Evolutionary conservation across 2,113 vertebrate genomes (phyloP).

Genomic region (Perca schrenkii): DNA sequence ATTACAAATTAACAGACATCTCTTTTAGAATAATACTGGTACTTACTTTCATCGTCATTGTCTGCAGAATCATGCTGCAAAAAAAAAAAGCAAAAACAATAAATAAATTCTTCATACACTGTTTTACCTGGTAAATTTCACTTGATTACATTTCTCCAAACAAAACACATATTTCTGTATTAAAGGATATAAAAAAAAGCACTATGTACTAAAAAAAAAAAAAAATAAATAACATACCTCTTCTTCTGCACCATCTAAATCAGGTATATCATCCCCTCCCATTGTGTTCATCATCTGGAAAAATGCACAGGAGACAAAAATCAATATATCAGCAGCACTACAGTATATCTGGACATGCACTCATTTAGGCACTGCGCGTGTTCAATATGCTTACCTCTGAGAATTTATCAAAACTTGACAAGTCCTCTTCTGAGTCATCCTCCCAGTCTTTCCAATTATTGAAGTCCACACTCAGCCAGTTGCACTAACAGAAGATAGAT

Average conservation of each 20-base stretch:
- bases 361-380: background rate
- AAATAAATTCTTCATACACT: background rate
- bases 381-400: conserved; percentile 88
- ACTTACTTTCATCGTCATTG: conserved; percentile 96
- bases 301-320: conserved; percentile 22
- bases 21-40: background rate
- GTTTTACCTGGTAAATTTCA: background rate
- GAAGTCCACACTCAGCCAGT: conserved; percentile 99
- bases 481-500: conserved; percentile 83
- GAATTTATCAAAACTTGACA: conserved; percentile 97
- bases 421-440: conserved; percentile 96
- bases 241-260: conserved; percentile 95
- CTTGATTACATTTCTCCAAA: background rate
- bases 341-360: background rate
- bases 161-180: background rate
- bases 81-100: conserved; percentile 49
- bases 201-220: background rate
- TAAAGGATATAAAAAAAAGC: background rate
- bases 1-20: background rate
- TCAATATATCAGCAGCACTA: conserved; percentile 1
- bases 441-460: conserved; percentile 99
- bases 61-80: conserved; percentile 92
- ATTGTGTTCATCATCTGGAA: conserved; percentile 99
- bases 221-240: too few relatives aligned
- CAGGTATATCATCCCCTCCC: conserved; percentile 96